Conservation (phyloP, 2,113 vertebrate genomes). For the Mugil cephalus region DNA sequence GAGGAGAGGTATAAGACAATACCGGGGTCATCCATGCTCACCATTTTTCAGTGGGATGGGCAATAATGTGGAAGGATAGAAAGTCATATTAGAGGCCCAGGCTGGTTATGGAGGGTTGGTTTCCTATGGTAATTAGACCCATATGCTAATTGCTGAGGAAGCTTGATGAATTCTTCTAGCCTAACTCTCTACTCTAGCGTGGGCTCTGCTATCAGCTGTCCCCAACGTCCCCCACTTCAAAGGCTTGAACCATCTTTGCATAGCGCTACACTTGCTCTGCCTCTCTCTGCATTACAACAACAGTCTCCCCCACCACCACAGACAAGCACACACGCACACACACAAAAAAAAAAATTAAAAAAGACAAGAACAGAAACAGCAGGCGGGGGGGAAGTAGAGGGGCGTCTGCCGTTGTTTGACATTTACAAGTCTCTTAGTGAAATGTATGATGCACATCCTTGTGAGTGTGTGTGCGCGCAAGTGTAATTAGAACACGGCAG, state of each 20-base stretch:
- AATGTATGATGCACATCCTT: conserved; percentile 61
- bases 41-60: conserved; percentile 67
- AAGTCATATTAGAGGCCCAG: conserved; percentile 55
- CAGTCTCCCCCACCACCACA: background rate
- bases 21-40: conserved; percentile 66
- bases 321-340: background rate
- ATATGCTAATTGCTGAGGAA: conserved; percentile 78
- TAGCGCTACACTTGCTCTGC: conserved; percentile 37
- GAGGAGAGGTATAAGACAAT: conserved; percentile 71
- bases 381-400: conserved; percentile 52
- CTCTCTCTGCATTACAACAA: conserved; percentile 42
- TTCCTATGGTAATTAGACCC: conserved; percentile 80
- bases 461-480: conserved; percentile 45
- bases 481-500: conserved; percentile 81
- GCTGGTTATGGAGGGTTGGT: conserved; percentile 69
- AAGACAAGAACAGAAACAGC: conserved; percentile 40
- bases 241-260: conserved; percentile 60
- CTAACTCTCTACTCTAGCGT: conserved; percentile 40
- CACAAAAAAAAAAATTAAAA: conserved; percentile 8
- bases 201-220: conserved; percentile 63
- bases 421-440: conserved; percentile 77
- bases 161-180: conserved; percentile 76
- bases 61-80: conserved; percentile 65
- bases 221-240: conserved; percentile 72
- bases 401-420: conserved; percentile 71